A percentile compares a stretch with the other conserved stretches of the same genome.
Evolutionary conservation across 2,797 vertebrate species (phyloP).

Genomic region (Limosa lapponica): DNA sequence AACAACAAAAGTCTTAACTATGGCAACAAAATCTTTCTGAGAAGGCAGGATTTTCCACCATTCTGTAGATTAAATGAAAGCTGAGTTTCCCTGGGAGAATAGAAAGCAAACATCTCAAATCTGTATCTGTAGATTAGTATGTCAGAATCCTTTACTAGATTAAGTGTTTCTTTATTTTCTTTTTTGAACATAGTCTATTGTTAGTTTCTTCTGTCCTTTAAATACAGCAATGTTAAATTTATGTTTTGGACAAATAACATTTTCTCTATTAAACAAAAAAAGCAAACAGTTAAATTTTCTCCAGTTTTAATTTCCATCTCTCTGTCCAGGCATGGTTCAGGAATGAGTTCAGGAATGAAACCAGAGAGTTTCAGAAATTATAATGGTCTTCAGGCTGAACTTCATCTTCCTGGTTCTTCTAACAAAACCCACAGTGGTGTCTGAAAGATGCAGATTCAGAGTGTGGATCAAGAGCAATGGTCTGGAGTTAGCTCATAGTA

Average conservation of each 20-base stretch:
- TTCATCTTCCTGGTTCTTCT: not conserved
- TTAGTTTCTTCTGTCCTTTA: not conserved
- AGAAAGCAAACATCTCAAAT: not conserved
- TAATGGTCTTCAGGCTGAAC: not conserved
- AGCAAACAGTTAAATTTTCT: not conserved
- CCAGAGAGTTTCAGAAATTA: not conserved
- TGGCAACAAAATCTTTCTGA: not conserved
- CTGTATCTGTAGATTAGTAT: not conserved
- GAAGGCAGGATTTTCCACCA: not conserved
- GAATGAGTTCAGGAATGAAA: not conserved
- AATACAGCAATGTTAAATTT: not conserved
- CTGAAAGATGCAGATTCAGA: not conserved
- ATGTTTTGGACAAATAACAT: not conserved
- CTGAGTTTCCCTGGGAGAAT: not conserved
- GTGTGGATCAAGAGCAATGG: not conserved
- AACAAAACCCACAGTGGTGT: not conserved
- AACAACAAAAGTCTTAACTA: not conserved
- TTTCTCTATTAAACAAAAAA: not conserved
- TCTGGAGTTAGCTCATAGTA: not conserved
- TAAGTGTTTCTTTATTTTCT: not conserved
- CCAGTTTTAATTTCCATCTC: not conserved
- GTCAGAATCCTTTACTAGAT: not conserved
- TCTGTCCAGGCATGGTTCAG: not conserved
- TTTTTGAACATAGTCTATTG: not conserved
- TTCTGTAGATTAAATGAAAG: not conserved